Base-by-base conservation (phyloP, 2,797 vertebrate genomes). In the Squalus acanthias region DNA sequence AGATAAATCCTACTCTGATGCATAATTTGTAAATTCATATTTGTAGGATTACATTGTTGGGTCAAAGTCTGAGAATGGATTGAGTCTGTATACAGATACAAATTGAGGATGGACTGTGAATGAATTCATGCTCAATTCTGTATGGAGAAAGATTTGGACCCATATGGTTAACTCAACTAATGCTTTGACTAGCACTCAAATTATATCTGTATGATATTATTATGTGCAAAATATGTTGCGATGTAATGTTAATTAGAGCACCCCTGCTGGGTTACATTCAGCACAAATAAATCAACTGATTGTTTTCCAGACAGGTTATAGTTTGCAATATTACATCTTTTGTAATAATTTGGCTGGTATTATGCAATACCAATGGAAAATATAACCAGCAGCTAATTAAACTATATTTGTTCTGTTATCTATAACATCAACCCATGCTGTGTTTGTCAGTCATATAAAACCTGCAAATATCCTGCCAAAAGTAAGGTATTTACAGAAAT, bases 251-350 rank as follows among this genome's bases (percentile, higher is more conserved):
- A 94, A 95, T 92, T 92, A n/a, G 57, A 53, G 65, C 39, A 95
- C 39, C 22, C 93, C 67, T 53, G 93, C 93, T 72, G 93, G n/a
- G 93, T 24, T 50, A 39, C 20, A 46, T 95, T 95, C 93, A 70
- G 22, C 22, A 95, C 65, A 95, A 95, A 95, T 95, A 95, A 70
- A 95, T 95, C 93, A 95, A 70, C 93, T 72, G 39, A 95, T 72
- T 70, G 93, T 95, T 95, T 72, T 53, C 9, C 69, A 95, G 93
- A 69, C 67, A 72, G 93, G 67, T 70, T 95, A 72, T 70, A 95
- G 93, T 95, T 95, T 74, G 94, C 94, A 74, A 57, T 95, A 22
- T 50, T 33, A 53, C 50, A 57, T 95, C 67, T 95, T 95, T 95
- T 74, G 69, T 76, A 95, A 57, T 95, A 26, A 95, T 95, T 95